These are phyloP conservation scores for Lypha dubia DNA, from an alignment of 2,888 invertebrate species.

Conservation along the genomic window DNA sequence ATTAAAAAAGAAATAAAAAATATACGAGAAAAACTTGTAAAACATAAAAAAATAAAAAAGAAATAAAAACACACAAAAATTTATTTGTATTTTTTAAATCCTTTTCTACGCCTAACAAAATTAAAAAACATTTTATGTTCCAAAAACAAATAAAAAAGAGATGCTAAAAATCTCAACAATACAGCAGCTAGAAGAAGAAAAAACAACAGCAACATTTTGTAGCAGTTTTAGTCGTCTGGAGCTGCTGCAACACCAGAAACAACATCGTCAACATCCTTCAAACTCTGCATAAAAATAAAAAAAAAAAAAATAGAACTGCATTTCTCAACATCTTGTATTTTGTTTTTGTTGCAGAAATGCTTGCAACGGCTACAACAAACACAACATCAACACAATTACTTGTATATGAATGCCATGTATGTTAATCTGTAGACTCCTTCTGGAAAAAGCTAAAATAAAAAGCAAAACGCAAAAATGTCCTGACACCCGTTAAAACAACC, in stretches of 20 bases:
- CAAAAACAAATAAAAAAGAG: slow-evolving; percentile 26
- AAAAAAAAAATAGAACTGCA: slow-evolving; percentile 31
- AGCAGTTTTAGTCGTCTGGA: slow-evolving; percentile 36
- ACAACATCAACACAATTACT: background rate
- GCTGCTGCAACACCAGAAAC: slow-evolving; percentile 8
- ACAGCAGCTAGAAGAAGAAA: slow-evolving; percentile 30
- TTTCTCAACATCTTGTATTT: slow-evolving; percentile 42
- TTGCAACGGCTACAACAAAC: slow-evolving; percentile 12
- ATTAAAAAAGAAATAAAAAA: background rate
- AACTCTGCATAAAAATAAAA: background rate
- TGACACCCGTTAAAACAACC: slow-evolving; percentile 41
- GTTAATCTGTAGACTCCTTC: slow-evolving; percentile 68
- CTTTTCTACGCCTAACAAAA: slow-evolving; percentile 62
- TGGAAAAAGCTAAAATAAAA: slow-evolving; percentile 29
- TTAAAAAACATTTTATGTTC: slow-evolving; percentile 48
- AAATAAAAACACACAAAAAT: slow-evolving; percentile 54
- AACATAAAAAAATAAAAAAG: slow-evolving; percentile 50
- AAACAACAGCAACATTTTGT: slow-evolving; percentile 46
- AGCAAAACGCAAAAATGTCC: slow-evolving; percentile 34
- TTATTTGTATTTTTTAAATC: slow-evolving; percentile 50
- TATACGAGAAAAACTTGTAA: slow-evolving; percentile 30
- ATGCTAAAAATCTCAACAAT: slow-evolving; percentile 29
- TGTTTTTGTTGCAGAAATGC: slow-evolving; percentile 34
- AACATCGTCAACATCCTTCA: slow-evolving; percentile 31
- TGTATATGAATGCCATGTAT: slow-evolving; percentile 10